Percentiles rank a stretch among this genome's conserved stretches.
Evolutionary conservation across 1,140 invertebrate species (phyloP).

Genomic region (Meloidogyne hapla): DNA sequence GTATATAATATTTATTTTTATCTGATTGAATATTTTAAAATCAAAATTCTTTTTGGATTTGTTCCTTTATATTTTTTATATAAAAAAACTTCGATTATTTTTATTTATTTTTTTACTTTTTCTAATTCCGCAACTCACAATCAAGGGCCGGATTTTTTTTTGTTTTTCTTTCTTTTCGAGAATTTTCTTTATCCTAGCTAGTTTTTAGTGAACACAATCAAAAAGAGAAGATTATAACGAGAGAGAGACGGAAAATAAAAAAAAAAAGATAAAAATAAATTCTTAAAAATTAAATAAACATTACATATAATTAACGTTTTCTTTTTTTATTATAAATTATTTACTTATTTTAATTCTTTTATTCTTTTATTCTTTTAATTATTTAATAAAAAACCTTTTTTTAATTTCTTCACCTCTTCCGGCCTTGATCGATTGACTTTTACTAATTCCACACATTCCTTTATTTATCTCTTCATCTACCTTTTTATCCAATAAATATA

Average conservation of each 20-base stretch:
- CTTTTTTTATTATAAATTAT: background rate
- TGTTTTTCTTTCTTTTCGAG: background rate
- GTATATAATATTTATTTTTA: too few species aligned
- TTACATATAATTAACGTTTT: too few species aligned
- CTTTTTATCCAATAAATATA: background rate
- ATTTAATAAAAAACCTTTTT: too few species aligned
- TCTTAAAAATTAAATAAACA: background rate
- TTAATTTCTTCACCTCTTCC: background rate
- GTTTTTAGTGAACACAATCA: background rate
- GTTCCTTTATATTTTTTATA: background rate
- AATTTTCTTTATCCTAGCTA: background rate
- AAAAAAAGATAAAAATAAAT: too few species aligned
- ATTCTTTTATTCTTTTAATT: too few species aligned
- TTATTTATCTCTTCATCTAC: background rate
- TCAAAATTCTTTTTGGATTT: too few species aligned
- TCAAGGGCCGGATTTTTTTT: background rate
- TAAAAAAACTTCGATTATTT: too few species aligned
- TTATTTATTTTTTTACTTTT: slow-evolving; percentile 2
- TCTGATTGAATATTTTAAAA: too few species aligned
- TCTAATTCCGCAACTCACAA: background rate
- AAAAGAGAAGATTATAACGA: too few species aligned
- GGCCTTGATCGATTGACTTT: background rate
- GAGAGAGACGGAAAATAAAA: too few species aligned
- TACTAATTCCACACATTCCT: background rate
- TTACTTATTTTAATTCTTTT: background rate